These are phyloP conservation scores for Caiman crocodilus DNA, from an alignment of 2,797 vertebrate species.

Conservation along the genomic window DNA sequence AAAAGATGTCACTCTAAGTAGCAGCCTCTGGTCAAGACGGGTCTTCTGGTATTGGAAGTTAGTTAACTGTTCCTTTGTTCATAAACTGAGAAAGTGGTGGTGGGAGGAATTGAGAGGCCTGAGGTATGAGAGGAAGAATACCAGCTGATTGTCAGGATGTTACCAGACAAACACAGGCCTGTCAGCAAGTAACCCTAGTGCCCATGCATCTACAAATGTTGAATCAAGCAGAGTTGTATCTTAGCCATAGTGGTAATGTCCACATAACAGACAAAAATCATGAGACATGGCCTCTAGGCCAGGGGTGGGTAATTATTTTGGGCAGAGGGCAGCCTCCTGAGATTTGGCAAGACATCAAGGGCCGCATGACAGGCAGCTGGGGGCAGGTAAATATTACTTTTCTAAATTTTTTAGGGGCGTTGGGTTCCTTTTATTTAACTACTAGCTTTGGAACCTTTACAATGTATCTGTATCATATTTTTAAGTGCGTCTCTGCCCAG, in stretches of 20 bases:
- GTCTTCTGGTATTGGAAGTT: neutral
- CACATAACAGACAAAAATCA: neutral
- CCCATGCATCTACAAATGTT: neutral
- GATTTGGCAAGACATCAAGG: too few species aligned
- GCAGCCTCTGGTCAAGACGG: too few species aligned
- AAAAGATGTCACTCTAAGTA: rapidly evolving
- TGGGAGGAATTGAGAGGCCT: neutral
- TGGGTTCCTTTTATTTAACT: neutral
- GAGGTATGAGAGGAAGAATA: neutral
- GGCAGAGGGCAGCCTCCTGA: too few species aligned
- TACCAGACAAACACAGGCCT: neutral
- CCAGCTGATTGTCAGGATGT: neutral
- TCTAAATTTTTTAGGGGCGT: too few species aligned
- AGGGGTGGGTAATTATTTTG: too few species aligned
- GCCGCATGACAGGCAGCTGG: too few species aligned
- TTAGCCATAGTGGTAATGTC: neutral
- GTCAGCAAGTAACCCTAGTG: neutral
- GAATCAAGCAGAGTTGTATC: too few species aligned
- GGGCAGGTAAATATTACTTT: too few species aligned
- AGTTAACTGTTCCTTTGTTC: neutral
- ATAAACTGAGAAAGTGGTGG: rapidly evolving
- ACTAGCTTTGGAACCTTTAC: neutral
- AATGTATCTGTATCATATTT: neutral
- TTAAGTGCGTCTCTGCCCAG: neutral
- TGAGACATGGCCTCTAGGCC: neutral